These are phyloP conservation scores for Slavum lentiscoides DNA, from an alignment of 2,888 invertebrate species.

Conservation along the genomic window DNA sequence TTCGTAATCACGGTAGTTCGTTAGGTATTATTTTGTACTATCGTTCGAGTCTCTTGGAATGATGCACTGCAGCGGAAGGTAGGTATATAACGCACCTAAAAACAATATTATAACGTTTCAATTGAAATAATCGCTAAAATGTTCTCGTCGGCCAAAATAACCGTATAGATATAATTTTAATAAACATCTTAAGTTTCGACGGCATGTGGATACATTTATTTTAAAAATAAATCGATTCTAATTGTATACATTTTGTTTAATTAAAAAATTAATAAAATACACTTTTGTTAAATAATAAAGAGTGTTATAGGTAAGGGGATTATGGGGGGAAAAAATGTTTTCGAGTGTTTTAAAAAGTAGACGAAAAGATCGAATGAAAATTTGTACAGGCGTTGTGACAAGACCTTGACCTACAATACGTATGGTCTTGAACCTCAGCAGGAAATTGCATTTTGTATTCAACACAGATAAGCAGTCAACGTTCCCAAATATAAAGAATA, in stretches of 20 bases:
- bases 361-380: neutral
- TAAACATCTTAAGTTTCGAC: too few relatives aligned
- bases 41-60: constrained; percentile 32
- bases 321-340: too few relatives aligned
- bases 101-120: neutral
- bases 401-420: constrained; percentile 31
- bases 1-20: constrained; percentile 35
- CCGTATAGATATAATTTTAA: too few relatives aligned
- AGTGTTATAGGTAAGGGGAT: too few relatives aligned
- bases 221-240: too few relatives aligned
- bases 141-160: neutral
- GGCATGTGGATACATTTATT: too few relatives aligned
- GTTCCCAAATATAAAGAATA: constrained; percentile 24
- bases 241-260: too few relatives aligned
- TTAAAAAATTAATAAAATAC: too few relatives aligned
- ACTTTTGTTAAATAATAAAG: too few relatives aligned
- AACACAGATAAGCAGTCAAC: neutral
- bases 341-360: neutral
- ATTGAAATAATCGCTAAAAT: too few relatives aligned
- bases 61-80: constrained; percentile 20
- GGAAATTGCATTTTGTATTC: constrained; percentile 32
- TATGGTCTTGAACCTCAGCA: constrained; percentile 34
- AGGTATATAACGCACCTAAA: neutral
- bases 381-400: neutral
- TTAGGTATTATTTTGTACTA: constrained; percentile 11